These are phyloP conservation scores for Drosophila incognita DNA, from an alignment of 2,888 invertebrate genomes.

Conservation along the genomic window DNA sequence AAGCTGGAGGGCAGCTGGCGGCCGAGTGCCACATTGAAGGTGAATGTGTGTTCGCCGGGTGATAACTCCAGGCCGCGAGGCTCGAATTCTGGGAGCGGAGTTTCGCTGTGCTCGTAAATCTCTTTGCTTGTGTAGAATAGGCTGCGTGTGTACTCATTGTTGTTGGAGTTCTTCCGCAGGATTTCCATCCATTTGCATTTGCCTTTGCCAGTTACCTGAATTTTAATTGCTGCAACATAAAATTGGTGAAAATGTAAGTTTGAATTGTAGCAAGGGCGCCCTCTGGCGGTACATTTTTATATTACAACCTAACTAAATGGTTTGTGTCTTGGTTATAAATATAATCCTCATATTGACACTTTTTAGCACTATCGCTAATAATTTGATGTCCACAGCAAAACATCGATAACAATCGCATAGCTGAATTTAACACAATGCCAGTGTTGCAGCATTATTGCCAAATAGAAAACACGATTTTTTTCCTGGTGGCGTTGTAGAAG, in stretches of 20 bases:
- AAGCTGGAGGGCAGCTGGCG: constrained; percentile 83
- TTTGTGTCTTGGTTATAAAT: constrained; percentile 2
- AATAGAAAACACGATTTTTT: constrained; percentile 44
- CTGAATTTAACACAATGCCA: constrained; percentile 8
- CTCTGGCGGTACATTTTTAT: neutral
- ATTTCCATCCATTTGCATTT: constrained; percentile 85
- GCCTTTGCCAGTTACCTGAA: constrained; percentile 84
- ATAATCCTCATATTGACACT: neutral
- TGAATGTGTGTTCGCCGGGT: constrained; percentile 82
- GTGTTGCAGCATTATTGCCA: constrained; percentile 31
- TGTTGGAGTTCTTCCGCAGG: constrained; percentile 80
- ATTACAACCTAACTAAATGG: neutral
- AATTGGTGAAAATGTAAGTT: constrained; percentile 7
- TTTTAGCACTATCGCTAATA: neutral
- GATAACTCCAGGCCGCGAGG: constrained; percentile 83
- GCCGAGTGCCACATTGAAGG: constrained; percentile 80
- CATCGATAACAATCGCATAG: constrained; percentile 36
- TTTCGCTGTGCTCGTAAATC: constrained; percentile 82
- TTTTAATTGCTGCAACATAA: constrained; percentile 79
- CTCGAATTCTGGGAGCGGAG: constrained; percentile 81
- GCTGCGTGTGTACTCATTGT: constrained; percentile 81
- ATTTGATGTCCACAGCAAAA: neutral
- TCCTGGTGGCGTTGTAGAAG: constrained; percentile 30
- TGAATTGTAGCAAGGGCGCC: neutral
- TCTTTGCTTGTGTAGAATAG: constrained; percentile 84